phyloP scores from a whole-genome alignment of 2,797 vertebrate species.

The Delichon dasypus region DNA sequence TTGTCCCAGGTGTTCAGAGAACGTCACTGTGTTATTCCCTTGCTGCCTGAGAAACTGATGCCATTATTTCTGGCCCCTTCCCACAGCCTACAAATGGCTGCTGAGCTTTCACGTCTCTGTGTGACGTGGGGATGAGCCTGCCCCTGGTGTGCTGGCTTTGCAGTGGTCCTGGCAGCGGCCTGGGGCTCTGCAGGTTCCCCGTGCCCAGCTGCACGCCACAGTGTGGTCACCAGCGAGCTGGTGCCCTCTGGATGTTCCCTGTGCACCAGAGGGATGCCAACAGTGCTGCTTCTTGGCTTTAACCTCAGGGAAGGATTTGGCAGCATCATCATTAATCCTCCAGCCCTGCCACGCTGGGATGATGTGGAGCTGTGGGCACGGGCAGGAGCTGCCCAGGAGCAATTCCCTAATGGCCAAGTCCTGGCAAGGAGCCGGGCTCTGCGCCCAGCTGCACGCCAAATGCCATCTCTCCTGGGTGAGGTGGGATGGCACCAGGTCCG shows the following conservation, averaged over 20 bases:
- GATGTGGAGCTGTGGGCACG: neutral
- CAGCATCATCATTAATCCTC: neutral
- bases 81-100: neutral
- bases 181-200: neutral
- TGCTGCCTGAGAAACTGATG: neutral
- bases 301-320: neutral
- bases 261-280: rapidly evolving
- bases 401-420: neutral
- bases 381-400: neutral
- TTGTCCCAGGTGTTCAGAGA: neutral
- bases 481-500: neutral
- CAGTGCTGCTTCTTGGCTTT: neutral
- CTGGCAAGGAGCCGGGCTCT: neutral
- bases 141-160: rapidly evolving
- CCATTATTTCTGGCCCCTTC: neutral
- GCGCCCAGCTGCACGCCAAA: rapidly evolving
- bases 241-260: neutral
- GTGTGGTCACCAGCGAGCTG: rapidly evolving
- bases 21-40: neutral
- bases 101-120: rapidly evolving
- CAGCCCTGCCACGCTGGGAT: neutral
- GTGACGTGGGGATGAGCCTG: neutral
- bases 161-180: neutral
- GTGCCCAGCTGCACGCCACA: rapidly evolving
- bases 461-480: neutral